Conservation (phyloP, 2,113 vertebrate species). For the Lepus europaeus region DNA sequence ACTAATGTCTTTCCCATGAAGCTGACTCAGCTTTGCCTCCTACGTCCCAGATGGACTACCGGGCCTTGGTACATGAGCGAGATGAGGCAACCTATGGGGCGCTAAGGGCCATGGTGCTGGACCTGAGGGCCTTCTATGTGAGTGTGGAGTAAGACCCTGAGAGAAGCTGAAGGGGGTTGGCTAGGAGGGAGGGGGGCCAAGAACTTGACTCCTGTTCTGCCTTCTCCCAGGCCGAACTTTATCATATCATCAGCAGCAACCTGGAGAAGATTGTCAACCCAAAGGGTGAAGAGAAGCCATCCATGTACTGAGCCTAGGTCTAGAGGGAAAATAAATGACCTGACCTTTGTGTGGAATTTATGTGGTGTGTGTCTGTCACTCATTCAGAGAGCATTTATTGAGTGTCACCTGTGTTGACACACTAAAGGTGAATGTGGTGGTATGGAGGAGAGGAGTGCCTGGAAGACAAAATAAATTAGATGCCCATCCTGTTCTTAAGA, state of each 20-base stretch:
- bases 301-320: slow-evolving; percentile 91
- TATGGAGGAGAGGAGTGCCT: neutral
- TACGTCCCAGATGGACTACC: slow-evolving; percentile 94
- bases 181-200: neutral
- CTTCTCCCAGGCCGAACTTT: slow-evolving; percentile 90
- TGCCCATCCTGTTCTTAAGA: slow-evolving; percentile 7
- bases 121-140: slow-evolving; percentile 94
- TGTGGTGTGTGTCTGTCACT: slow-evolving; percentile 58
- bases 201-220: slow-evolving; percentile 32
- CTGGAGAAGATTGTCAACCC: slow-evolving; percentile 94
- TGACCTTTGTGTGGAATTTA: slow-evolving; percentile 48
- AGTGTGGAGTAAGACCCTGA: slow-evolving; percentile 77
- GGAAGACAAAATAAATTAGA: slow-evolving; percentile 29
- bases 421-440: neutral
- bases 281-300: slow-evolving; percentile 95
- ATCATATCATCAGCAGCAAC: slow-evolving; percentile 93
- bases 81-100: slow-evolving; percentile 90
- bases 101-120: slow-evolving; percentile 89
- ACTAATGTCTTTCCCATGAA: neutral
- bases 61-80: slow-evolving; percentile 91
- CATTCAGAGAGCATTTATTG: slow-evolving; percentile 54
- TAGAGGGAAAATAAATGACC: slow-evolving; percentile 76
- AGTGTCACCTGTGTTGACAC: neutral
- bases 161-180: neutral
- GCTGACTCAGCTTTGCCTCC: slow-evolving; percentile 56